phyloP scores from a whole-genome alignment of 1,140 invertebrate species.

The Drosophila ercepeae region DNA sequence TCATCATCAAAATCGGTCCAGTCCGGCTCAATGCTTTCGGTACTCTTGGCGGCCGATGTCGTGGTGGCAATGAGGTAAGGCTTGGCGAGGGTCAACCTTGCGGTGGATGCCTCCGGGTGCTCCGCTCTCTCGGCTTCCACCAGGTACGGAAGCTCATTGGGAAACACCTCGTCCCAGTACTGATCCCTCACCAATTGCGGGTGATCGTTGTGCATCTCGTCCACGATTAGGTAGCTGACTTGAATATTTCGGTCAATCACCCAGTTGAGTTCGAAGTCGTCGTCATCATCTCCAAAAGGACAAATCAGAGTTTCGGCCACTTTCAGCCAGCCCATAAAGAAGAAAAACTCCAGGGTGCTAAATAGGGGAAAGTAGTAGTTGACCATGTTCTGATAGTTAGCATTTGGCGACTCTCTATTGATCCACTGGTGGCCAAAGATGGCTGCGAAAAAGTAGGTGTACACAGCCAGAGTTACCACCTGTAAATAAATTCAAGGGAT shows the following conservation, averaged over 20 bases:
- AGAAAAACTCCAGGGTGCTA: slow-evolving; percentile 92
- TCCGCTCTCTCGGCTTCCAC: slow-evolving; percentile 56
- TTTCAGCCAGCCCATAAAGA: slow-evolving; percentile 95
- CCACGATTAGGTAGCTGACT: slow-evolving; percentile 95
- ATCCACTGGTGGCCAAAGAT: slow-evolving; percentile 92
- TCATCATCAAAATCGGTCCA: slow-evolving; percentile 40
- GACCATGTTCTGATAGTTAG: slow-evolving; percentile 83
- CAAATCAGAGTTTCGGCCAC: slow-evolving; percentile 92
- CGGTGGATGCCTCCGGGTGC: slow-evolving; percentile 65
- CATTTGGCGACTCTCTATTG: slow-evolving; percentile 67
- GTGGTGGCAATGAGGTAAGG: background rate
- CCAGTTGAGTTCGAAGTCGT: slow-evolving; percentile 91
- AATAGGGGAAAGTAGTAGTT: slow-evolving; percentile 94
- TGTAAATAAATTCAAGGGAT: background rate
- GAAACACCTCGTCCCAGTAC: slow-evolving; percentile 95
- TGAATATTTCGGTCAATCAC: slow-evolving; percentile 94
- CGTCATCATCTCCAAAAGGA: slow-evolving; percentile 95
- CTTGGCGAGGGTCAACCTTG: slow-evolving; percentile 50
- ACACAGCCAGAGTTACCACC: slow-evolving; percentile 95
- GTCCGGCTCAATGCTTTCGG: slow-evolving; percentile 18
- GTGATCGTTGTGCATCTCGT: slow-evolving; percentile 96
- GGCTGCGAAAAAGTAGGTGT: slow-evolving; percentile 92
- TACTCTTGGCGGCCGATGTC: background rate
- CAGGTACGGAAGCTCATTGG: slow-evolving; percentile 88
- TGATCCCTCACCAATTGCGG: slow-evolving; percentile 93